Conservation (phyloP, 1,140 invertebrate genomes). For the Atta colombica region DNA sequence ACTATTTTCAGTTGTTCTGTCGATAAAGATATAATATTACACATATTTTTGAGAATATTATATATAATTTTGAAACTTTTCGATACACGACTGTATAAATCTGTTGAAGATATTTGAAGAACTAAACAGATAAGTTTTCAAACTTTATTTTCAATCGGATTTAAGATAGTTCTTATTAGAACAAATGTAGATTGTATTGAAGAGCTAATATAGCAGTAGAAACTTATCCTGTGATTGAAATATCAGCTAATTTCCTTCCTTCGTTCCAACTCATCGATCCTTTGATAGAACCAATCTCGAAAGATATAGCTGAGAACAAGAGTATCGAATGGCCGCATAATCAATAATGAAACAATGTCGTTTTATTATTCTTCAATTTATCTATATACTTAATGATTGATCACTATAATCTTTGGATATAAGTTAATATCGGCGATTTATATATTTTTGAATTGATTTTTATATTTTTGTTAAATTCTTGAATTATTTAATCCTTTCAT, state of each 20-base stretch:
- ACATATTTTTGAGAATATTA: neutral
- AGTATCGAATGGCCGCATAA: constrained; percentile 20
- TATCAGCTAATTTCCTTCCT: constrained; percentile 49
- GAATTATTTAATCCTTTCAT: neutral
- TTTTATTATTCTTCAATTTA: constrained; percentile 40
- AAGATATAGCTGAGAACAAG: constrained; percentile 28
- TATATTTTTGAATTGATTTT: neutral
- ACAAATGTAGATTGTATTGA: neutral
- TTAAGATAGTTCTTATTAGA: constrained; percentile 39
- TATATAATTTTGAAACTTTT: neutral
- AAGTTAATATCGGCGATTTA: neutral
- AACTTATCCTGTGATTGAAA: constrained; percentile 60
- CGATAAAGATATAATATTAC: neutral
- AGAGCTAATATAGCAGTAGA: constrained; percentile 55
- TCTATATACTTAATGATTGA: neutral
- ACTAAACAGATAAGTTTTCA: neutral
- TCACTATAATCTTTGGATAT: neutral
- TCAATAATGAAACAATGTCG: constrained; percentile 28
- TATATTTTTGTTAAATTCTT: constrained; percentile 3
- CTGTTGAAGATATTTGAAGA: neutral
- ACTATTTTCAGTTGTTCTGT: neutral
- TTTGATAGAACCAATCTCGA: constrained; percentile 4
- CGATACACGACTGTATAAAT: neutral
- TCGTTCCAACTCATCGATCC: constrained; percentile 36
- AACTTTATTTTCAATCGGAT: neutral